Evolutionary conservation across 2,888 invertebrate species (phyloP), one percentile per base, ranked within the genome.

Genomic region (Drosophila kuntzei): DNA sequence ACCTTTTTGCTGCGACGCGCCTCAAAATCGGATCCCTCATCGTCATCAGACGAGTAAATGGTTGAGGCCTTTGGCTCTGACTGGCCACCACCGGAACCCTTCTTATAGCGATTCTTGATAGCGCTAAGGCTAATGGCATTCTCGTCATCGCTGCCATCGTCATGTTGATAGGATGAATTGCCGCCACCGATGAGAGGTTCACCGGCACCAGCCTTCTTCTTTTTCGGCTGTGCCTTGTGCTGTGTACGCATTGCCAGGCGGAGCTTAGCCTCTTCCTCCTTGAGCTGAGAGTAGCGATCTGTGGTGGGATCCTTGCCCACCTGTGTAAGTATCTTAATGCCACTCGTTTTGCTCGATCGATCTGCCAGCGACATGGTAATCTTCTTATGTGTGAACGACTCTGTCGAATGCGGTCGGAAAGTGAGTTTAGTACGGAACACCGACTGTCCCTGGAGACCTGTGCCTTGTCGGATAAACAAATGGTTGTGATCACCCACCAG

Each of bases 291-390:
- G 57, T 95, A 95, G 90, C 98, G 95, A 90, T 98, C 97, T 11
- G 97, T 96, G 90, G 99, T 99, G 0, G 99, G 99, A 93, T 99
- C 98, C 70, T 91, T 91, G 14, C 92, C 92, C 22, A 92, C 92
- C 92, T 97, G 97, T 1, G 98, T 98, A 79, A 99, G 93, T 60
- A 99, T 98, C 93, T 99, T 98, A 89, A 99, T 99, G 53, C 98
- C 98, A 0, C 96, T 96, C 0, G 98, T 97, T 93, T 98, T 98
- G 53, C 97, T 96, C 43, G 98, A 97, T 55, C 98, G 94, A 93
- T 99, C 99, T 0, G 99, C 99, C 79, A 99, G 93, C 0, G 98
- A 99, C 93, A 99, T 94, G 0, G 99, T 99, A 97, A 99, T 99
- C 94, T 99, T 99, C 79, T 98, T 95, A 92, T 99, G 99, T 0